phyloP scores from a whole-genome alignment of 2,113 vertebrate genomes.

The Pteropus alecto region DNA sequence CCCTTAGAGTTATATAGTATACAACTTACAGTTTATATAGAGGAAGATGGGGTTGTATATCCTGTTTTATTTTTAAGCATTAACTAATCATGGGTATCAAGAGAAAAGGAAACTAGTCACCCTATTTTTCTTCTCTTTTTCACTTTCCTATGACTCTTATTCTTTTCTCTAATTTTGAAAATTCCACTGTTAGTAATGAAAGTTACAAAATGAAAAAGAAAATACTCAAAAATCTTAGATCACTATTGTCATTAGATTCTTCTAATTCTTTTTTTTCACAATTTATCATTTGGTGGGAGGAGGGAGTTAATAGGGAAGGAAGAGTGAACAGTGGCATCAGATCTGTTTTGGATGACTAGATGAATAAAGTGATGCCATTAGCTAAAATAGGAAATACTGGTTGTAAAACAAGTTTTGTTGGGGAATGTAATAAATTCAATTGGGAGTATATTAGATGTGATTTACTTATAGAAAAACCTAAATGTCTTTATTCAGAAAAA shows the following conservation, averaged over 20 bases:
- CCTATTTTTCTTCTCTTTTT: not conserved
- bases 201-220: not conserved
- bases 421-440: not conserved
- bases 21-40: not conserved
- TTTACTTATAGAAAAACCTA: not conserved
- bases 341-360: not conserved
- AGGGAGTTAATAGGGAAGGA: not conserved
- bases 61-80: not conserved
- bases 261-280: not conserved
- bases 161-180: slow-evolving; percentile 37
- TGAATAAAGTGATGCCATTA: not conserved
- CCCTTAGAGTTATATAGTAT: not conserved
- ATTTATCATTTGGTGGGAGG: not conserved
- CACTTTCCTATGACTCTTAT: not conserved
- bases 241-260: not conserved
- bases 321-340: not conserved
- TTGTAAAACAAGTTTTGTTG: not conserved
- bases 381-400: not conserved
- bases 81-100: not conserved
- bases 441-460: not conserved
- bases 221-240: not conserved
- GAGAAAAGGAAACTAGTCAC: not conserved
- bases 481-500: not conserved
- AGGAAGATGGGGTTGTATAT: not conserved
- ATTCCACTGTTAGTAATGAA: not conserved